phyloP scores from a whole-genome alignment of 2,888 invertebrate genomes.

The Atrina japonica region DNA sequence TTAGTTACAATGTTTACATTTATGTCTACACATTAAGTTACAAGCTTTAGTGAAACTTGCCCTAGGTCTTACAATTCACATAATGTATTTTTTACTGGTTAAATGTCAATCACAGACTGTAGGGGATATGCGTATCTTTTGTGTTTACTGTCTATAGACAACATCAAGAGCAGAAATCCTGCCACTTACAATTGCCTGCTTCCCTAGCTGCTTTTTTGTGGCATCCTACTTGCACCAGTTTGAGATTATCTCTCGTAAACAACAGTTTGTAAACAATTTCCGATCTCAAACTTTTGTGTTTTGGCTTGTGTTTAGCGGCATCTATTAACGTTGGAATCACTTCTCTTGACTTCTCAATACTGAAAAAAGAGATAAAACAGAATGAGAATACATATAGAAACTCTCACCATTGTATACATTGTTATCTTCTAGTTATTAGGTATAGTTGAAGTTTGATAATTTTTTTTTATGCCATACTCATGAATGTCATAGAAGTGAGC shows the following conservation, averaged over 20 bases:
- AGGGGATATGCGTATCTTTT: too few species aligned
- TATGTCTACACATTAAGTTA: too few species aligned
- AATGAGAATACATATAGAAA: neutral
- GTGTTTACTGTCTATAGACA: too few species aligned
- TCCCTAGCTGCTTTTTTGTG: constrained; percentile 72
- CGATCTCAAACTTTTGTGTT: constrained; percentile 60
- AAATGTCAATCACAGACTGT: too few species aligned
- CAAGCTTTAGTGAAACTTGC: too few species aligned
- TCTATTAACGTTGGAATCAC: constrained; percentile 69
- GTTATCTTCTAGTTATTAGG: too few species aligned
- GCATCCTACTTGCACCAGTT: constrained; percentile 73
- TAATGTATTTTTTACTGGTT: too few species aligned
- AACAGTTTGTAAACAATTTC: constrained; percentile 65
- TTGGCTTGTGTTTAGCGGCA: constrained; percentile 65
- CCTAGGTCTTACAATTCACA: too few species aligned
- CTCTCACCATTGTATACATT: neutral
- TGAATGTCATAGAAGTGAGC: neutral
- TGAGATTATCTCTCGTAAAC: constrained; percentile 70
- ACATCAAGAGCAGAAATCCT: constrained; percentile 48
- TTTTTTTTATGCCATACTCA: too few species aligned
- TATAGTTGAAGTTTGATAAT: too few species aligned
- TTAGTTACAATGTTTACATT: too few species aligned
- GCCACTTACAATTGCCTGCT: constrained; percentile 48
- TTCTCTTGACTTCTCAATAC: constrained; percentile 73
- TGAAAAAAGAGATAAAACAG: constrained; percentile 49